phyloP scores from a whole-genome alignment of 2,113 vertebrate species.

The Calonectris borealis region DNA sequence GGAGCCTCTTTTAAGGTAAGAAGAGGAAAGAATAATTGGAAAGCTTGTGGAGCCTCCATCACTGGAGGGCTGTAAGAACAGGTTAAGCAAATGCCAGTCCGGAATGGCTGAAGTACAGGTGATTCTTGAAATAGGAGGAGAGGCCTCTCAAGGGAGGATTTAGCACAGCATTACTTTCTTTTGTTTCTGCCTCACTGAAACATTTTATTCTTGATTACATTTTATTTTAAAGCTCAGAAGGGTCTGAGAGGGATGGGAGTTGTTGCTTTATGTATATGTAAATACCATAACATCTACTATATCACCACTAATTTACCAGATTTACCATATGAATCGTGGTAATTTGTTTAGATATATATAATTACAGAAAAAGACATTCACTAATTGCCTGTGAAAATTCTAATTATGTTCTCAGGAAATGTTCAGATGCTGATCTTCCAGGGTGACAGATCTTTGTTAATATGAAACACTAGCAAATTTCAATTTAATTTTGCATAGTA shows the following conservation, averaged over 20 bases:
- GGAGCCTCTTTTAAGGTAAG: background rate
- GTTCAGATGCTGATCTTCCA: background rate
- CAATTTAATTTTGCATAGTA: background rate
- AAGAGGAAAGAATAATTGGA: background rate
- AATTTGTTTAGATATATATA: background rate
- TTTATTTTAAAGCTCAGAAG: background rate
- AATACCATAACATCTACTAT: background rate
- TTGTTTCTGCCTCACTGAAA: background rate
- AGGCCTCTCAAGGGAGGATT: background rate
- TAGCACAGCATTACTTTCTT: background rate
- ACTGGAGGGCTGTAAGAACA: background rate
- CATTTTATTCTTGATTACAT: background rate
- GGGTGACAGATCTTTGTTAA: background rate
- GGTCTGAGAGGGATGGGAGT: background rate
- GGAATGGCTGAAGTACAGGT: background rate
- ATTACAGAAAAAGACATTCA: background rate
- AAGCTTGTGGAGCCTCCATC: background rate
- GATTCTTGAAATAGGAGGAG: background rate
- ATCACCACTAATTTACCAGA: background rate
- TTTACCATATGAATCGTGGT: background rate
- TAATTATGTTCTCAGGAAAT: background rate
- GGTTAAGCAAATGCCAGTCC: background rate
- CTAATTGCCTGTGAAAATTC: slow-evolving; percentile 17
- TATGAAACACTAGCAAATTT: background rate
- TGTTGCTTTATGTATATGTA: background rate